Conservation (phyloP, 2,888 invertebrate species). For the Saturnia pavonia region DNA sequence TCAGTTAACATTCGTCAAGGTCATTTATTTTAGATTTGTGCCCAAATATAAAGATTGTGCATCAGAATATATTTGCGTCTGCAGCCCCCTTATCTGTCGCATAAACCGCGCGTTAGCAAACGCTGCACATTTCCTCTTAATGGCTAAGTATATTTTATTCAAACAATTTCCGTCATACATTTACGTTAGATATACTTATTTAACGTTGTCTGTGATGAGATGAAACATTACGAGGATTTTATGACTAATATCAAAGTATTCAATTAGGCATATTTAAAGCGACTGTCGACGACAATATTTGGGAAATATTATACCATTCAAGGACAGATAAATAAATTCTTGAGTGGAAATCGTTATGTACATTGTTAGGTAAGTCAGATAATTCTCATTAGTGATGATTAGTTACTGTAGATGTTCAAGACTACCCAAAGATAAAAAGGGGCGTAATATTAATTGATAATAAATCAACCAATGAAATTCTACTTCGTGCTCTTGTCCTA, state of each 20-base stretch:
- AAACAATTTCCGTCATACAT: slow-evolving; percentile 55
- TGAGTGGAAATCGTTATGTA: neutral
- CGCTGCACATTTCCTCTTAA: slow-evolving; percentile 63
- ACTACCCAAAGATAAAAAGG: no score
- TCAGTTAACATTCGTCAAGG: slow-evolving; percentile 3
- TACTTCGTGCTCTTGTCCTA: no score
- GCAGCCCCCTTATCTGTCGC: slow-evolving; percentile 61
- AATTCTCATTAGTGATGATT: no score
- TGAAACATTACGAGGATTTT: slow-evolving; percentile 15
- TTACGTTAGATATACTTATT: slow-evolving; percentile 31
- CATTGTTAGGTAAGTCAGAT: neutral
- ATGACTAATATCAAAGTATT: neutral
- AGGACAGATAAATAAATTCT: no score
- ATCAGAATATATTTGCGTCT: slow-evolving; percentile 60
- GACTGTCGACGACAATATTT: neutral
- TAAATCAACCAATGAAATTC: no score
- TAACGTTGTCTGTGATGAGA: slow-evolving; percentile 22
- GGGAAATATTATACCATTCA: neutral
- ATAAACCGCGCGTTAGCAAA: slow-evolving; percentile 72
- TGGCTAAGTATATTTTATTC: slow-evolving; percentile 58
- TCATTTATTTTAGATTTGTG: slow-evolving; percentile 32
- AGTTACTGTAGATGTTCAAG: no score
- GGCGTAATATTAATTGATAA: no score
- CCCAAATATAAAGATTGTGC: slow-evolving; percentile 48
- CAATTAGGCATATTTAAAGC: neutral